These are phyloP conservation scores for Carposina sasakii DNA, from an alignment of 1,140 invertebrate species.

Conservation along the genomic window DNA sequence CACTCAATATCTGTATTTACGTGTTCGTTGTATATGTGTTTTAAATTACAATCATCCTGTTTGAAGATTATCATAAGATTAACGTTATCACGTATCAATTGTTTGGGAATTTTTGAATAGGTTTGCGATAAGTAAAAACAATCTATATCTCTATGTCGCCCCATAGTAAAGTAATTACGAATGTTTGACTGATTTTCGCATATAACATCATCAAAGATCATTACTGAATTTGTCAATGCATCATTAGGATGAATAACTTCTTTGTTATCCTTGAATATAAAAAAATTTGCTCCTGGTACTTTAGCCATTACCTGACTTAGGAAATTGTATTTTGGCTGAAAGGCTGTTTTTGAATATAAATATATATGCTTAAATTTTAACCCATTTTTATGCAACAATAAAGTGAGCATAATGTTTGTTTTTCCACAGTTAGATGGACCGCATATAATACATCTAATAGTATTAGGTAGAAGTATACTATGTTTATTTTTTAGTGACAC, in stretches of 20 bases:
- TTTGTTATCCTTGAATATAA: slow-evolving; percentile 2
- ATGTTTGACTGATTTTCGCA: slow-evolving; percentile 44
- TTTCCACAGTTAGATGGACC: slow-evolving; percentile 12
- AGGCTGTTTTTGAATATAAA: slow-evolving; percentile 1
- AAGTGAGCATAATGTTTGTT: slow-evolving; percentile 8
- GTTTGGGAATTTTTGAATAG: slow-evolving; percentile 52
- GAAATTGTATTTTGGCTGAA: slow-evolving; percentile 7
- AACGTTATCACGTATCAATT: slow-evolving; percentile 49
- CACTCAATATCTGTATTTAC: slow-evolving; percentile 40
- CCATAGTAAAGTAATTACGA: slow-evolving; percentile 48
- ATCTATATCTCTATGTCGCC: slow-evolving; percentile 45
- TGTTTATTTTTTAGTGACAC: too few species aligned
- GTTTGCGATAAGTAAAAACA: slow-evolving; percentile 54
- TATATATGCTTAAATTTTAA: slow-evolving; percentile 2
- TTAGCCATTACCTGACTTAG: not conserved
- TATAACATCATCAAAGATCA: slow-evolving; percentile 57
- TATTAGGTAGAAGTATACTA: not conserved
- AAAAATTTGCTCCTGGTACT: not conserved
- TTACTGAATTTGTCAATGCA: slow-evolving; percentile 29
- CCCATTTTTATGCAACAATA: slow-evolving; percentile 6
- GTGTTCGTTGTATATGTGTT: slow-evolving; percentile 53
- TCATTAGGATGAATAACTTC: slow-evolving; percentile 13
- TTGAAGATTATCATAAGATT: slow-evolving; percentile 55
- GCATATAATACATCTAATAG: slow-evolving; percentile 2
- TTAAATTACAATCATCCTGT: slow-evolving; percentile 55